A percentile compares a stretch with the other conserved stretches of the same genome.
Conservation (phyloP, 2,888 invertebrate species). For the Hoplodrina ambigua region DNA sequence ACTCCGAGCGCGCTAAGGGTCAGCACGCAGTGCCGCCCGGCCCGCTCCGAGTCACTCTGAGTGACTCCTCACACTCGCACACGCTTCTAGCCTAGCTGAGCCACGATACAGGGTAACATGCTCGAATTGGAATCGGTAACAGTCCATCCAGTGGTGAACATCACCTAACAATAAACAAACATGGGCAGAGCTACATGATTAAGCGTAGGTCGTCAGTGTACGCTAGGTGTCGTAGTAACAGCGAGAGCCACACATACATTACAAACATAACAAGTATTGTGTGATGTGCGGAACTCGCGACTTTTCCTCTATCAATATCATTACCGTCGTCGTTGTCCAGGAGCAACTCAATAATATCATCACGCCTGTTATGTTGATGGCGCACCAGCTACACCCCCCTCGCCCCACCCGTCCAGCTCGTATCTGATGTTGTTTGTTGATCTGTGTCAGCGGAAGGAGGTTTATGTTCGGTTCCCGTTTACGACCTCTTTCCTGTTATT, state of each 20-base stretch:
- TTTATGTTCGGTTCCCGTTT: slow-evolving; percentile 50
- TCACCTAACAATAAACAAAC: no score
- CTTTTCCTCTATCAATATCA: slow-evolving; percentile 43
- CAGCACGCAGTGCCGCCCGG: not conserved
- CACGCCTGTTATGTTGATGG: slow-evolving; percentile 13
- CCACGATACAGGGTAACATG: no score
- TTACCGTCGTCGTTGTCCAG: slow-evolving; percentile 30
- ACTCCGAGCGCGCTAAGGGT: slow-evolving; percentile 17
- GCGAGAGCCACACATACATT: not conserved
- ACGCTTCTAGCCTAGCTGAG: not conserved
- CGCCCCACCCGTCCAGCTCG: no score
- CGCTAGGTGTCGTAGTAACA: no score
- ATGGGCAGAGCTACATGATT: no score
- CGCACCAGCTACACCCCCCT: not conserved
- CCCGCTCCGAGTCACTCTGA: no score
- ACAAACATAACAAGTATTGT: slow-evolving; percentile 19
- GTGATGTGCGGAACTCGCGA: not conserved
- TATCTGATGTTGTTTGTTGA: slow-evolving; percentile 40
- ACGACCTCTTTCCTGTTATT: slow-evolving; percentile 38
- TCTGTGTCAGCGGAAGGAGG: slow-evolving; percentile 36
- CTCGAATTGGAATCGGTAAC: no score
- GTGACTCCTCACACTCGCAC: no score
- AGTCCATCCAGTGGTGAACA: no score
- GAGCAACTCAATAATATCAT: slow-evolving; percentile 39
- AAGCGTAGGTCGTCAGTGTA: not conserved